Evolutionary conservation across 2,113 vertebrate species (phyloP).

Genomic region (Taurulus bubalis): DNA sequence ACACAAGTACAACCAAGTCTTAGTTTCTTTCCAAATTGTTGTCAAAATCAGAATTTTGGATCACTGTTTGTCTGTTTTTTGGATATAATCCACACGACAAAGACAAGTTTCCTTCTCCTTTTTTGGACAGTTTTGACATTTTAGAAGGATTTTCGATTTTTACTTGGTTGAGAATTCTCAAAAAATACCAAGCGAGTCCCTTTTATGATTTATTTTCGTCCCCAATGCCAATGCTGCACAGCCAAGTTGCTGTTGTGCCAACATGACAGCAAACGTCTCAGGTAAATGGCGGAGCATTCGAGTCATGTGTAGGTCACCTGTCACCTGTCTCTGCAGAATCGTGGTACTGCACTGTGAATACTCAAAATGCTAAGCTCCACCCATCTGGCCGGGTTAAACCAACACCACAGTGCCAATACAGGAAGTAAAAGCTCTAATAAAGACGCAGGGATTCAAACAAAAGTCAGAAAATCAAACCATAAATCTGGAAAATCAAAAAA

Average conservation of each 20-base stretch:
- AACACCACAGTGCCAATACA: slow-evolving; percentile 14
- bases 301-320: slow-evolving; percentile 1
- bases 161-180: no score
- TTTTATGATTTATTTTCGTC: not conserved
- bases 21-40: not conserved
- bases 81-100: not conserved
- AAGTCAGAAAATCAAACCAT: not conserved
- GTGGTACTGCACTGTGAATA: not conserved
- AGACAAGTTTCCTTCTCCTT: not conserved
- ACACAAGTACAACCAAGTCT: not conserved
- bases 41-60: not conserved
- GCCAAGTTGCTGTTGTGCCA: not conserved
- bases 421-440: slow-evolving; percentile 14
- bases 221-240: not conserved
- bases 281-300: not conserved
- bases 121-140: not conserved
- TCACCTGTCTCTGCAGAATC: not conserved
- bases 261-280: not conserved
- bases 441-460: not conserved
- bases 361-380: no score
- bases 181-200: not conserved
- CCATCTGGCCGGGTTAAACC: slow-evolving; percentile 16
- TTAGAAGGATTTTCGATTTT: not conserved
- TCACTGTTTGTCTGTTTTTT: not conserved
- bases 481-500: slow-evolving; percentile 46